A percentile compares a stretch with the other conserved stretches of the same genome.
These are phyloP conservation scores for Eulemur mongoz DNA, from an alignment of 2,797 vertebrate species.

Conservation along the genomic window DNA sequence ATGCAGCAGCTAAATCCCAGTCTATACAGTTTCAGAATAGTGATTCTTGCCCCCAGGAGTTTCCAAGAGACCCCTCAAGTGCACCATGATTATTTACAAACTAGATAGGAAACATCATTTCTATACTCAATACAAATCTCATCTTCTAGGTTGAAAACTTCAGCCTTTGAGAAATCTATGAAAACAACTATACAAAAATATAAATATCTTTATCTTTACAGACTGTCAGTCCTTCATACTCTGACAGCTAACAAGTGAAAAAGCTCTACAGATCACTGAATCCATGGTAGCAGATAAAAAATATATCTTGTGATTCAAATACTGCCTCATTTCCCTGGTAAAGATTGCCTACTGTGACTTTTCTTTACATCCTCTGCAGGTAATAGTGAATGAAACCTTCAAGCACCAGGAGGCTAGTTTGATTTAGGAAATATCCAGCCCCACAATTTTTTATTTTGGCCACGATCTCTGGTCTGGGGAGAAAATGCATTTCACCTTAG, in stretches of 20 bases:
- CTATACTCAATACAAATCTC: slow-evolving; percentile 85
- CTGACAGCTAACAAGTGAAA: slow-evolving; percentile 80
- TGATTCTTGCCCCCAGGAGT: slow-evolving; percentile 75
- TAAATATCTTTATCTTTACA: slow-evolving; percentile 90
- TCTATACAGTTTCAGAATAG: slow-evolving; percentile 70
- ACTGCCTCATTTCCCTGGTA: slow-evolving; percentile 87
- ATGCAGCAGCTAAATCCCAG: slow-evolving; percentile 74
- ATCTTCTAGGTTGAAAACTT: slow-evolving; percentile 86
- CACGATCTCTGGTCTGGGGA: slow-evolving; percentile 58
- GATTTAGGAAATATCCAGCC: slow-evolving; percentile 64
- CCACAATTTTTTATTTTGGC: slow-evolving; percentile 72
- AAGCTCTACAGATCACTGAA: slow-evolving; percentile 82
- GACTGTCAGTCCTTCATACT: slow-evolving; percentile 80
- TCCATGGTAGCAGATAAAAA: slow-evolving; percentile 87
- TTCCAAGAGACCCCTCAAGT: slow-evolving; percentile 84
- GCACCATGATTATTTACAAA: slow-evolving; percentile 86
- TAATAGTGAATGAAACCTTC: slow-evolving; percentile 75
- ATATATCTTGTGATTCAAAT: slow-evolving; percentile 87
- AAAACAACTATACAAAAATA: slow-evolving; percentile 89
- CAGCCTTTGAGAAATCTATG: slow-evolving; percentile 86
- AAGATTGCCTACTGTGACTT: slow-evolving; percentile 81
- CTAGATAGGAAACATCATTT: slow-evolving; percentile 85
- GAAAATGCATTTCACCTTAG: slow-evolving; percentile 62
- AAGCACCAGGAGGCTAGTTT: slow-evolving; percentile 76
- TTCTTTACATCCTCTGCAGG: slow-evolving; percentile 84